Conservation (phyloP, 2,888 invertebrate genomes). For the Campoplex capitator region DNA sequence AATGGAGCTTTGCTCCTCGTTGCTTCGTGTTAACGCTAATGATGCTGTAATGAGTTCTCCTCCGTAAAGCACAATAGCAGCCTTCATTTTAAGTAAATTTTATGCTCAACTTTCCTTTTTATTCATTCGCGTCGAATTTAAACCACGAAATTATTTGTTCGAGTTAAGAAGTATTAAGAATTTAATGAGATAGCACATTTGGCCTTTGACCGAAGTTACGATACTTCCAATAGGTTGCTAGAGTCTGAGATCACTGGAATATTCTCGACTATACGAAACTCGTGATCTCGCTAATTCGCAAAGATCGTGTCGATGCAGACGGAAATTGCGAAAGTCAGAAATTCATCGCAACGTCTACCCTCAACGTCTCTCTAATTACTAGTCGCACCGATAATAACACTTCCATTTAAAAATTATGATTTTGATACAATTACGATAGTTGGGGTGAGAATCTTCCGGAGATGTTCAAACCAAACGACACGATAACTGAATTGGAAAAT, state of each 20-base stretch:
- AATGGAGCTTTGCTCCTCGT: slow-evolving; percentile 7
- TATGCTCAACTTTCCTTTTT: background rate
- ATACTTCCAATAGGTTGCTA: background rate
- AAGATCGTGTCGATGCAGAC: background rate
- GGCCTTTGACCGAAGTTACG: background rate
- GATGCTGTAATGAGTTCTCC: slow-evolving; percentile 14
- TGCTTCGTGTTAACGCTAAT: background rate
- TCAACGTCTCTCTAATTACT: slow-evolving; percentile 73
- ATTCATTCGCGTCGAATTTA: background rate
- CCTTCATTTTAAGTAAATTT: background rate
- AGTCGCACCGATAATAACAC: slow-evolving; percentile 72
- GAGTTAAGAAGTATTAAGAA: background rate
- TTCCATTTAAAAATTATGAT: slow-evolving; percentile 74
- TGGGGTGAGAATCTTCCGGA: background rate
- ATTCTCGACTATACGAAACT: background rate
- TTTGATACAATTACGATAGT: background rate
- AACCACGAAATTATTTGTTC: slow-evolving; percentile 9
- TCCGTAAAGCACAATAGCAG: background rate
- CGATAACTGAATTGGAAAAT: background rate
- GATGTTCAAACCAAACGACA: background rate
- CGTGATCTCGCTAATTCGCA: background rate
- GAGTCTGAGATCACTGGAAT: background rate
- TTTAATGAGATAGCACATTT: background rate
- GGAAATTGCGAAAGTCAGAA: slow-evolving; percentile 31
- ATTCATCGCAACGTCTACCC: slow-evolving; percentile 73